These are phyloP conservation scores for Takifugu ocellatus DNA, from an alignment of 2,797 vertebrate species.

Conservation along the genomic window DNA sequence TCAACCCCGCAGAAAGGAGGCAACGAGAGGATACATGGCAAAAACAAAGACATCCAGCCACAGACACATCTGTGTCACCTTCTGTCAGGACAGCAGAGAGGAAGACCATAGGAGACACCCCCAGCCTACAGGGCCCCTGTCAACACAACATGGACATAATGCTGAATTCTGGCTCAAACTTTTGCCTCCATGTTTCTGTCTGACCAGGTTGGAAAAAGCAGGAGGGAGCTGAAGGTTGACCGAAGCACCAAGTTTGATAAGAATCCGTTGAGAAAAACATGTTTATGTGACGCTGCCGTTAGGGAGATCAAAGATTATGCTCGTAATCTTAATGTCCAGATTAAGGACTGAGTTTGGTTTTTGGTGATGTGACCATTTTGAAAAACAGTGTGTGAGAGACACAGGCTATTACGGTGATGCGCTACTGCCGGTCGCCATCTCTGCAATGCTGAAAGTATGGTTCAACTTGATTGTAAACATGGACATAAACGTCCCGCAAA, in stretches of 20 bases:
- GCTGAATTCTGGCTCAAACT: too few species aligned
- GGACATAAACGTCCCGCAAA: slow-evolving; percentile 22
- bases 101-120: slow-evolving; percentile 30
- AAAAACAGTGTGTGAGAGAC: too few species aligned
- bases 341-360: too few species aligned
- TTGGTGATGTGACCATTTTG: too few species aligned
- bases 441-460: neutral
- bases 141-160: slow-evolving; percentile 30
- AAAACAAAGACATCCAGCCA: slow-evolving; percentile 39
- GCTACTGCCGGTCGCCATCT: too few species aligned
- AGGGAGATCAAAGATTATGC: slow-evolving; percentile 13
- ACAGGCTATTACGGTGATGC: too few species aligned
- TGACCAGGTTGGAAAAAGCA: neutral
- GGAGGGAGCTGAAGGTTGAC: neutral
- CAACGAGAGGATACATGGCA: slow-evolving; percentile 36
- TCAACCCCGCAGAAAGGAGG: slow-evolving; percentile 14
- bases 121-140: slow-evolving; percentile 38
- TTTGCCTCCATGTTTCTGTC: too few species aligned
- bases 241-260: neutral
- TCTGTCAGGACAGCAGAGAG: slow-evolving; percentile 20
- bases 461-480: slow-evolving; percentile 12
- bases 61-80: slow-evolving; percentile 43
- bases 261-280: slow-evolving; percentile 26
- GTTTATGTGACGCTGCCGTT: slow-evolving; percentile 15
- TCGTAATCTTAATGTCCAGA: slow-evolving; percentile 7